A percentile compares a stretch with the other conserved stretches of the same genome.
These are phyloP conservation scores for Sitobion miscanthi DNA, from an alignment of 1,140 invertebrate species.

Conservation along the genomic window DNA sequence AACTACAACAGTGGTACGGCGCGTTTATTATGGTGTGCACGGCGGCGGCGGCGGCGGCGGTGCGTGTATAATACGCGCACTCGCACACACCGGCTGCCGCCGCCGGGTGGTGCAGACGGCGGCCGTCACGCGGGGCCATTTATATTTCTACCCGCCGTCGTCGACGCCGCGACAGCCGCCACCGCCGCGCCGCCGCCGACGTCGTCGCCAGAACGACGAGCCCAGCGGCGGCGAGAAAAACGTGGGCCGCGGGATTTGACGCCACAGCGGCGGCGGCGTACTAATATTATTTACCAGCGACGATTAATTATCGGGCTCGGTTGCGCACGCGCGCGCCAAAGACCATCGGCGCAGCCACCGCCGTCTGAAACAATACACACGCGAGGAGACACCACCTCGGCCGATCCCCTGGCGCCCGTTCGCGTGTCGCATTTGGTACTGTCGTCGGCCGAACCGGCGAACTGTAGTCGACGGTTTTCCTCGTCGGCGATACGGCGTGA, in stretches of 20 bases:
- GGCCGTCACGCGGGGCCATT: slow-evolving; percentile 43
- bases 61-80: slow-evolving; percentile 29
- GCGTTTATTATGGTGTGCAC: neutral
- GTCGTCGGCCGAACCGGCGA: neutral
- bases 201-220: slow-evolving; percentile 14
- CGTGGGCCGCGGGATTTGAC: slow-evolving; percentile 50
- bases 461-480: neutral
- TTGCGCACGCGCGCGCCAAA: slow-evolving; percentile 9
- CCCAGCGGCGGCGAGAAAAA: slow-evolving; percentile 24
- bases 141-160: slow-evolving; percentile 31
- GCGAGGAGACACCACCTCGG: neutral
- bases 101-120: slow-evolving; percentile 41
- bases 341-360: neutral
- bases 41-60: neutral
- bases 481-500: neutral
- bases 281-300: slow-evolving; percentile 33
- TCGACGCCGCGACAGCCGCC: too few relatives aligned
- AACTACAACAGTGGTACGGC: neutral
- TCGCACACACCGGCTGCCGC: slow-evolving; percentile 31
- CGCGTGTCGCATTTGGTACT: neutral
- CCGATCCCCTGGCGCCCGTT: slow-evolving; percentile 22
- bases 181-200: neutral
- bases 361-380: neutral
- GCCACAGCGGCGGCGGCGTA: slow-evolving; percentile 23
- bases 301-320: slow-evolving; percentile 35